These are phyloP conservation scores for Tamandua tetradactyla DNA, from an alignment of 2,797 vertebrate genomes.

Conservation along the genomic window DNA sequence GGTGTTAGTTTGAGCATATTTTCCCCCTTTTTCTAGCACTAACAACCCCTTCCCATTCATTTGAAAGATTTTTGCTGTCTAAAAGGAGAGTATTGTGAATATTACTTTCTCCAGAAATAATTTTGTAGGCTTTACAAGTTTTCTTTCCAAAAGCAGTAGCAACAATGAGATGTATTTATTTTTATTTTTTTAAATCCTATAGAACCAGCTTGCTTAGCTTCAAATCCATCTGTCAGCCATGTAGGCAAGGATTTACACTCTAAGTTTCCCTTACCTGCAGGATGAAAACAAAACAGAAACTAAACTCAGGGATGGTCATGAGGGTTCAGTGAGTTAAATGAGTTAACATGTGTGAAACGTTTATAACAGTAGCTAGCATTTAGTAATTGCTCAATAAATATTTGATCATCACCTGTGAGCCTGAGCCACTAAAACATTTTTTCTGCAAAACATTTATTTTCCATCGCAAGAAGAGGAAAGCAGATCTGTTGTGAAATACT, in stretches of 20 bases:
- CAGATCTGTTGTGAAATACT: not conserved
- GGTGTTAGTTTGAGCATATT: not conserved
- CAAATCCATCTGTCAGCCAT: not conserved
- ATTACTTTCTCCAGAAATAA: constrained; percentile 43
- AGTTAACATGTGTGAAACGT: not conserved
- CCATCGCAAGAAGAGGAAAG: not conserved
- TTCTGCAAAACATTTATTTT: not conserved
- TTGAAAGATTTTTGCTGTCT: not conserved
- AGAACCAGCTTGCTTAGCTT: not conserved
- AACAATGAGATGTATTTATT: not conserved
- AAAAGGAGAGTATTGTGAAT: not conserved
- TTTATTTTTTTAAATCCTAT: not conserved
- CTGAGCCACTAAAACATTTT: not conserved
- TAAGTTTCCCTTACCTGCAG: not conserved
- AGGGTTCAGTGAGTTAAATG: not conserved
- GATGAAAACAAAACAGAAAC: not conserved
- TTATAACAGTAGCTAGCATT: not conserved
- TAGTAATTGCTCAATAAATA: not conserved
- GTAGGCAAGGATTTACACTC: not conserved
- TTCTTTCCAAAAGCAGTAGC: not conserved
- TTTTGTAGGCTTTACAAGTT: not conserved
- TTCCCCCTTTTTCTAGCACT: not conserved
- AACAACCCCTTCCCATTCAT: not conserved
- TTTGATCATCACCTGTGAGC: not conserved
- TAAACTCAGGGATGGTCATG: not conserved